phyloP scores from a whole-genome alignment of 1,140 invertebrate species.

The Oncopeltus fasciatus region DNA sequence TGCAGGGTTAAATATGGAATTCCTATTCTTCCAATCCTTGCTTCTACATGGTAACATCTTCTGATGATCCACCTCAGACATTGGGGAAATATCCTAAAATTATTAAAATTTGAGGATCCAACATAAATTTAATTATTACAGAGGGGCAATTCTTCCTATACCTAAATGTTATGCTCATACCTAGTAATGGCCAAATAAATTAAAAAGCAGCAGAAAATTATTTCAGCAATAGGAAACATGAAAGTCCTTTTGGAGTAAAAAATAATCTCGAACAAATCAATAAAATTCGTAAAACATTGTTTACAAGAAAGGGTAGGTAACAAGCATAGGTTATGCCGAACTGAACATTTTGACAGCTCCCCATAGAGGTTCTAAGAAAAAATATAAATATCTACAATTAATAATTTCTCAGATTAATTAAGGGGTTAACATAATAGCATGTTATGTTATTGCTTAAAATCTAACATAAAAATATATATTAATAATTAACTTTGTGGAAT shows the following conservation, averaged over 20 bases:
- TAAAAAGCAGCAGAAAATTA: not conserved
- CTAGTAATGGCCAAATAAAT: slow-evolving; percentile 7
- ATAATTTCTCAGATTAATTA: no score
- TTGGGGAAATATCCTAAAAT: slow-evolving; percentile 45
- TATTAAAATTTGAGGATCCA: not conserved
- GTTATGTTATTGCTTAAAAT: no score
- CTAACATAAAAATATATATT: no score
- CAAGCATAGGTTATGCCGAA: not conserved
- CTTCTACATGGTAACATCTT: slow-evolving; percentile 45
- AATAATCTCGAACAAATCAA: not conserved
- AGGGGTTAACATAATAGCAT: no score
- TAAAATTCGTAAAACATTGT: not conserved
- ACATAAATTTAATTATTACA: not conserved
- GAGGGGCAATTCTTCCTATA: not conserved
- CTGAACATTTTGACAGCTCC: not conserved
- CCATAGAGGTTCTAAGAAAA: not conserved
- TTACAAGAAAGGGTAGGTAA: not conserved
- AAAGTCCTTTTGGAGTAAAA: slow-evolving; percentile 9
- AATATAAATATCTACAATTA: not conserved
- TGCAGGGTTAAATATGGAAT: slow-evolving; percentile 49
- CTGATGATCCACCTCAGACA: slow-evolving; percentile 52
- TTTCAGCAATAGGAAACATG: not conserved
- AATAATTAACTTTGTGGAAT: no score
- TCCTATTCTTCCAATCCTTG: slow-evolving; percentile 49
- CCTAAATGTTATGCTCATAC: not conserved